These are phyloP conservation scores for Drosophila hamatofila DNA, from an alignment of 2,888 invertebrate species.

Conservation along the genomic window DNA sequence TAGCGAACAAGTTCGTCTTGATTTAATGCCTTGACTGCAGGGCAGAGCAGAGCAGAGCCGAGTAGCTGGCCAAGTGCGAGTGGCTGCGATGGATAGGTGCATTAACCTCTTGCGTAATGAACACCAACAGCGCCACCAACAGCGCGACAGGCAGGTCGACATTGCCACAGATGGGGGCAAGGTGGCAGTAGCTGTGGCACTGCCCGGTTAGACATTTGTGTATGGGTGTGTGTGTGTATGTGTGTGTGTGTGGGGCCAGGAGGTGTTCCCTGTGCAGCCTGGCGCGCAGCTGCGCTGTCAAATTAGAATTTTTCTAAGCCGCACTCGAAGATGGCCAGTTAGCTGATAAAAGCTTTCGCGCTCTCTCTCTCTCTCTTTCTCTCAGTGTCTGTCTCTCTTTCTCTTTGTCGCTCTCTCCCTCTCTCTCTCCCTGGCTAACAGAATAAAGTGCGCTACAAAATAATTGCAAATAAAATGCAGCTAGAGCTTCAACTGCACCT, in stretches of 20 bases:
- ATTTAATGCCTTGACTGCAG: constrained; percentile 66
- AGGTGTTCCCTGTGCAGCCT: constrained; percentile 33
- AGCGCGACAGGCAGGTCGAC: constrained; percentile 71
- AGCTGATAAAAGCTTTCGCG: constrained; percentile 54
- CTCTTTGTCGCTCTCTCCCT: background rate
- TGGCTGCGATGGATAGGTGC: constrained; percentile 54
- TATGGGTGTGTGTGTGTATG: too few species aligned
- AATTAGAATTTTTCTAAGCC: constrained; percentile 73
- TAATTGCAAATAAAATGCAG: constrained; percentile 83
- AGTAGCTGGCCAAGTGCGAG: constrained; percentile 17
- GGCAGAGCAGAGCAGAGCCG: constrained; percentile 38
- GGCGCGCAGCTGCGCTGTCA: constrained; percentile 80
- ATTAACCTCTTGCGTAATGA: constrained; percentile 81
- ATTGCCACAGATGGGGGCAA: constrained; percentile 32
- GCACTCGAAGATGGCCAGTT: constrained; percentile 64
- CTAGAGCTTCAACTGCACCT: constrained; percentile 55
- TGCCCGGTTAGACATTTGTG: constrained; percentile 11
- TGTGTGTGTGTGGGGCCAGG: constrained; percentile 24
- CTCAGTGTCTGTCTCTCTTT: background rate
- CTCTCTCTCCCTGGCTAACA: constrained; percentile 49
- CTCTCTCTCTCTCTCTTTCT: background rate
- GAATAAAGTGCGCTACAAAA: constrained; percentile 80
- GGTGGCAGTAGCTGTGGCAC: constrained; percentile 4
- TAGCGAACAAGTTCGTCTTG: constrained; percentile 70
- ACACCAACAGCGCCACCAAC: constrained; percentile 81